These are phyloP conservation scores for Bombyx huttoni DNA, from an alignment of 2,888 invertebrate genomes.

Conservation along the genomic window DNA sequence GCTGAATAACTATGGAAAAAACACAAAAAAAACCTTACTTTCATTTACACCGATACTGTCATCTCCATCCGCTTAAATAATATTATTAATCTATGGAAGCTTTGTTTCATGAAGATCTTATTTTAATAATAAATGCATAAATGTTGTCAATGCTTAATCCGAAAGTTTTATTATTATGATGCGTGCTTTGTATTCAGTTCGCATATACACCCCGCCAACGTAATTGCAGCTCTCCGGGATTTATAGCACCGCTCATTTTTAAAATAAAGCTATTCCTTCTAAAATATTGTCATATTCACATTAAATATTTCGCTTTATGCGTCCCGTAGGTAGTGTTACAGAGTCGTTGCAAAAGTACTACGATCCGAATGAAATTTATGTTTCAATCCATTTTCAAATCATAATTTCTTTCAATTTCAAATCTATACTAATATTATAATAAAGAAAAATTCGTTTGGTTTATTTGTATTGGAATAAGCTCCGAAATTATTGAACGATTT, in stretches of 20 bases:
- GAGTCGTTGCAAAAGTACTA: conserved; percentile 33
- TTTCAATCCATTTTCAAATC: conserved; percentile 40
- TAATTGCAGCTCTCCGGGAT: conserved; percentile 58
- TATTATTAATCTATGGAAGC: too few species aligned
- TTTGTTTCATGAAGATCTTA: background rate
- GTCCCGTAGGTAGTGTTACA: conserved; percentile 53
- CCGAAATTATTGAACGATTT: too few species aligned
- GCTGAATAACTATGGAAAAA: too few species aligned
- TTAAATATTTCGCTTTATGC: conserved; percentile 67
- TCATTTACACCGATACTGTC: too few species aligned
- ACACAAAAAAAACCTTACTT: too few species aligned
- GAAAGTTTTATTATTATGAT: conserved; percentile 42
- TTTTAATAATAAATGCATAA: background rate
- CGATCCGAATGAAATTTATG: conserved; percentile 28
- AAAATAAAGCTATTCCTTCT: conserved; percentile 67
- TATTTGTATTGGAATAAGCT: too few species aligned
- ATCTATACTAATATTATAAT: too few species aligned
- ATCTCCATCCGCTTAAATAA: too few species aligned
- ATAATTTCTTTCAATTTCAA: conserved; percentile 6
- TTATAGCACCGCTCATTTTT: conserved; percentile 60
- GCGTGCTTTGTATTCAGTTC: conserved; percentile 52
- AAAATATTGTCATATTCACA: conserved; percentile 67
- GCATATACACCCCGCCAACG: conserved; percentile 41
- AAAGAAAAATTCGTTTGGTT: too few species aligned
- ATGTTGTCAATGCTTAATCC: conserved; percentile 32